phyloP scores from a whole-genome alignment of 2,797 vertebrate genomes.

The Sebastes goodei region DNA sequence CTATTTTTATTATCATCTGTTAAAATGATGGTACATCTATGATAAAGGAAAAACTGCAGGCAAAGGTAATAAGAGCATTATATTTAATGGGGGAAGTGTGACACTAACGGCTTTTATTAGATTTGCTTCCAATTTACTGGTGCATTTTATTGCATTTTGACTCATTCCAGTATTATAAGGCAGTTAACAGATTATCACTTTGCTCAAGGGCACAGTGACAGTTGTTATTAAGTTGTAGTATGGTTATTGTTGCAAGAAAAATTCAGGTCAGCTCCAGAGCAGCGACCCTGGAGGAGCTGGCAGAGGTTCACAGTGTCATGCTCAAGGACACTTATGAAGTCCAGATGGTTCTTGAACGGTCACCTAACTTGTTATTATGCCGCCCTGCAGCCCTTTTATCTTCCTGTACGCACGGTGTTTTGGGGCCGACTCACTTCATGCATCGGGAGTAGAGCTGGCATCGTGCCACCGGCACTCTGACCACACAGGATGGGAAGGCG shows the following conservation, averaged over 20 bases:
- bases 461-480: slow-evolving; percentile 90
- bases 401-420: not conserved
- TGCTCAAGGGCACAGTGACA: slow-evolving; percentile 45
- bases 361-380: slow-evolving; percentile 16
- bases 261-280: slow-evolving; percentile 20
- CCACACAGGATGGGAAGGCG: slow-evolving; percentile 91
- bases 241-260: slow-evolving; percentile 20
- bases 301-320: slow-evolving; percentile 11
- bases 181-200: slow-evolving; percentile 44
- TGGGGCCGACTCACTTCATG: slow-evolving; percentile 90
- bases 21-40: not conserved
- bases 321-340: slow-evolving; percentile 37
- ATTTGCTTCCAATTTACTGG: slow-evolving; percentile 21
- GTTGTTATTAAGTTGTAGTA: slow-evolving; percentile 22
- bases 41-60: not conserved
- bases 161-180: slow-evolving; percentile 2
- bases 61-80: slow-evolving; percentile 7
- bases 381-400: slow-evolving; percentile 5
- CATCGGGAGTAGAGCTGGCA: slow-evolving; percentile 94
- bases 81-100: not conserved
- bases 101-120: slow-evolving; percentile 17
- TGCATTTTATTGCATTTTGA: slow-evolving; percentile 35
- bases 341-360: slow-evolving; percentile 24
- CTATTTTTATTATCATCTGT: not conserved
- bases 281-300: not conserved